Evolutionary conservation across 1,140 invertebrate species (phyloP).

Genomic region (Neodiprion fabricii): DNA sequence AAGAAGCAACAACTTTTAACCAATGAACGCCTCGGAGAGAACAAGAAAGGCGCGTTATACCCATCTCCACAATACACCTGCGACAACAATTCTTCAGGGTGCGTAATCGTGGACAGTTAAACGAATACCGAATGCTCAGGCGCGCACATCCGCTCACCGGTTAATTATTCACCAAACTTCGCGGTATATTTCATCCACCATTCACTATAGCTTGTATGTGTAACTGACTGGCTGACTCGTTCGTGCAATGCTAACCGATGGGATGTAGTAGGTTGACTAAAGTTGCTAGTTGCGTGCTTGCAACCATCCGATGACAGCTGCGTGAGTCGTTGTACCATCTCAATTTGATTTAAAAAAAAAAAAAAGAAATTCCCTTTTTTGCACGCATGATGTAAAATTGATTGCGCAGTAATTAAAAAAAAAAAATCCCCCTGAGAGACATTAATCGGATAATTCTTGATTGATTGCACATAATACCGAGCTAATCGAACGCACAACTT

Average conservation of each 20-base stretch:
- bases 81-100: neutral
- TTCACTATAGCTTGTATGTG: neutral
- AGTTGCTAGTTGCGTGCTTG: neutral
- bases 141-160: neutral
- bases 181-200: neutral
- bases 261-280: neutral
- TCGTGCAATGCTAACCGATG: neutral
- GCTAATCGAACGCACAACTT: too few species aligned
- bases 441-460: too few species aligned
- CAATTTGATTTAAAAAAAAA: neutral
- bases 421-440: too few species aligned
- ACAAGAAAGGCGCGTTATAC: neutral
- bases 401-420: neutral
- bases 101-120: neutral
- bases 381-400: too few species aligned
- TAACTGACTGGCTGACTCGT: neutral
- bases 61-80: neutral
- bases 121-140: conserved; percentile 6
- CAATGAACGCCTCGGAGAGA: neutral
- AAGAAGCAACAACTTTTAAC: too few species aligned
- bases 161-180: neutral
- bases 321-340: neutral
- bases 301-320: neutral
- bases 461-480: too few species aligned
- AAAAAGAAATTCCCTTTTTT: neutral